These are phyloP conservation scores for Luscinia megarhynchos DNA, from an alignment of 2,797 vertebrate genomes.

Conservation along the genomic window DNA sequence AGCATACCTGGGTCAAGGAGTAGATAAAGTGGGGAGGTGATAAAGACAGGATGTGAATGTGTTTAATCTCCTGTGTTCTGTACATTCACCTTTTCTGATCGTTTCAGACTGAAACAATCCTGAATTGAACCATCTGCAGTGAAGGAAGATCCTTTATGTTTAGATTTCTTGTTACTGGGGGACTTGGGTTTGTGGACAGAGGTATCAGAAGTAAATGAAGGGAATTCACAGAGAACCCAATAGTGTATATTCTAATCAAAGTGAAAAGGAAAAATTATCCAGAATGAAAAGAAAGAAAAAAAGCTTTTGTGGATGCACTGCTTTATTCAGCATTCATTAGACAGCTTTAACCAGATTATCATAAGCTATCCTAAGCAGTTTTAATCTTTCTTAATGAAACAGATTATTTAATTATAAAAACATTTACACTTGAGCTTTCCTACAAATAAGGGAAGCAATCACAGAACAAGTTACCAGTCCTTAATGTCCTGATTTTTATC, in stretches of 20 bases:
- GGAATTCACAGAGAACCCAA: neutral
- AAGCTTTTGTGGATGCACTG: neutral
- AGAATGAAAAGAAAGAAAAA: neutral
- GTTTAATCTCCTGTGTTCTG: neutral
- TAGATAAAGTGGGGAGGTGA: neutral
- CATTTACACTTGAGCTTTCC: neutral
- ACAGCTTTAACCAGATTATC: constrained; percentile 32
- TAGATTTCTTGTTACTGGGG: neutral
- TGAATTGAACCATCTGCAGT: neutral
- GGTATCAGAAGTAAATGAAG: neutral
- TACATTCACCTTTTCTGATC: neutral
- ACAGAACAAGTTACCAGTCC: neutral
- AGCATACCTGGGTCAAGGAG: neutral
- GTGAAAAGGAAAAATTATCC: neutral
- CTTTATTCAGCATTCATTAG: neutral
- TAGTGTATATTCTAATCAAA: neutral
- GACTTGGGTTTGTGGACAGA: neutral
- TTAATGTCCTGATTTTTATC: neutral
- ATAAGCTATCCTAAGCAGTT: neutral
- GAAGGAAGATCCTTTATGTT: neutral
- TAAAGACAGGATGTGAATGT: neutral
- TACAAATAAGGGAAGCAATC: neutral
- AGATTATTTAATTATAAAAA: neutral
- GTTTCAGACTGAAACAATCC: neutral
- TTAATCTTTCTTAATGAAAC: constrained; percentile 19